Evolutionary conservation across 2,113 vertebrate species (phyloP), one percentile per base, ranked within the genome.

Genomic region (Saguinus midas): DNA sequence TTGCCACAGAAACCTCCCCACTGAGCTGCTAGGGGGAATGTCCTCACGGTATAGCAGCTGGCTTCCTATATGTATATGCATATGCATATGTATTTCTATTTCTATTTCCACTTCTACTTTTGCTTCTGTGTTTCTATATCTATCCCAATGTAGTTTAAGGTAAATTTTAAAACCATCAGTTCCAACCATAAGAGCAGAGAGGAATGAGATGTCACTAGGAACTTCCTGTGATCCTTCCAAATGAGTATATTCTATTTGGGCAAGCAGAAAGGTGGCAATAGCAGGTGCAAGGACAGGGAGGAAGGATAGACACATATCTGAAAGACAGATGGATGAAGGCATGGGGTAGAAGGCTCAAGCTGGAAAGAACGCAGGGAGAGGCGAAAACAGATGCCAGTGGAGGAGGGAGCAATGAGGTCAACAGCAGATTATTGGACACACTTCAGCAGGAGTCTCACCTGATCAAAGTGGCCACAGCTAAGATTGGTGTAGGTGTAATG

Each of bases 291-390:
- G 58, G 14, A 2, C 4, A 2, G 0, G 10, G 43, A 50, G 16
- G 11, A 45, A n/a, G 43, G n/a, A 5, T 12, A 29, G 61, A 52
- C 32, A 37, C 4, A 8, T 2, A n/a, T 70, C 66, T 80, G 58
- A 87, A 68, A 70, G 43, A 45, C 76, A 96, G 70, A 92, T 64
- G 70, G 55, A 79, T 55, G 58, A 70, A 50, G 61, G 4, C 73
- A 58, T 1, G 50, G 40, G 9, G 25, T 40, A 29, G 23, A 25
- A 83, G 45, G 75, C 6, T 29, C 23, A 4, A 10, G 40, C 4
- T 55, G 52, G 75, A 80, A 86, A 76, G 68, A 61, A 80, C 48
- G 48, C 14, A 81, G 32, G 21, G 45, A 87, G 52, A 61, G 1
- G 52, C 2, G 11, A 43, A n/a, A 94, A 72, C 68, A 91, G 88